Conservation (phyloP, 2,888 invertebrate genomes). For the Eristalis tenax region DNA sequence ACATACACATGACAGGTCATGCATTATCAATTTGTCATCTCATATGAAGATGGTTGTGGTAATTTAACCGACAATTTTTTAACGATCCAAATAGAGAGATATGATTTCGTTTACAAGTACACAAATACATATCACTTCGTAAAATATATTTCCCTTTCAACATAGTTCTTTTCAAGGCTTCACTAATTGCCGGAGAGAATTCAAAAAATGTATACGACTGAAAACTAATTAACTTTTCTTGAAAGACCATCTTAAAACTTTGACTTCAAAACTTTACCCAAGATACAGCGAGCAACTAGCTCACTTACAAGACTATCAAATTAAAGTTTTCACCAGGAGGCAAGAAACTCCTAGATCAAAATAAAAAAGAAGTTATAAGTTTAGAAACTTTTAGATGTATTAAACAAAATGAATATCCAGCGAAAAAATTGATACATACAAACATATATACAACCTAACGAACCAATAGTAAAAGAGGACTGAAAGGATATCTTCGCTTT, state of each 20-base stretch:
- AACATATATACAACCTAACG: slow-evolving; percentile 11
- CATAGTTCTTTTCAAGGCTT: slow-evolving; percentile 12
- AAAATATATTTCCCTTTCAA: slow-evolving; percentile 4
- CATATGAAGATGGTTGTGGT: too few relatives aligned
- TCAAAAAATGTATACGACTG: slow-evolving; percentile 36
- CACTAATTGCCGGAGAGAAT: slow-evolving; percentile 18
- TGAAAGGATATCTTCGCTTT: slow-evolving; percentile 52
- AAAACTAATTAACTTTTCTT: slow-evolving; percentile 69
- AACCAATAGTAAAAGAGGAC: slow-evolving; percentile 29
- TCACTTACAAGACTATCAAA: slow-evolving; percentile 66
- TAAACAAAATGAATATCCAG: slow-evolving; percentile 58
- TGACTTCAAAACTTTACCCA: slow-evolving; percentile 63
- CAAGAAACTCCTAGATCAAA: slow-evolving; percentile 57
- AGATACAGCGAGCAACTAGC: slow-evolving; percentile 37
- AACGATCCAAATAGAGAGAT: too few relatives aligned
- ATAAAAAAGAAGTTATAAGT: slow-evolving; percentile 55
- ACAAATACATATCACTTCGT: background rate
- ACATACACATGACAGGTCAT: too few relatives aligned
- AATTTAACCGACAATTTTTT: too few relatives aligned
- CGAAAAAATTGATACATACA: background rate
- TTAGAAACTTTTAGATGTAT: slow-evolving; percentile 68
- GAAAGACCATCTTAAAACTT: slow-evolving; percentile 61
- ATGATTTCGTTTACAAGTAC: background rate
- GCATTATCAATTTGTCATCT: too few relatives aligned
- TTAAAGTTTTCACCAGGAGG: slow-evolving; percentile 66